A percentile compares a stretch with the other conserved stretches of the same genome.
Evolutionary conservation across 1,140 invertebrate genomes (phyloP).

Genomic region (Mylabris phalerata): DNA sequence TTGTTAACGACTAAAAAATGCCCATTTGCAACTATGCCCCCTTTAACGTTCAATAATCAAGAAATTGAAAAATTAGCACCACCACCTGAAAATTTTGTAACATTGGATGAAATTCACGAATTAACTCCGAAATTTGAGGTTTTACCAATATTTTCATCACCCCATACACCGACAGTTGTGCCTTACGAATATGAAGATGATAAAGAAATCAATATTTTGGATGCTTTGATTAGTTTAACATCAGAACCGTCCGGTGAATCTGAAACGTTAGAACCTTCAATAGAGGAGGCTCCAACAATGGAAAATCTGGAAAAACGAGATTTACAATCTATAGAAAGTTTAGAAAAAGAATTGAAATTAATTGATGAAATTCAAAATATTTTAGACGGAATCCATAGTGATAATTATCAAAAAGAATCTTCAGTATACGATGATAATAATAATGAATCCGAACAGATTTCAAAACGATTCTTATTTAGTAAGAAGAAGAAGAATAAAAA

Average conservation of each 20-base stretch:
- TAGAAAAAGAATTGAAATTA: constrained; percentile 21
- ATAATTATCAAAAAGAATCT: background rate
- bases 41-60: too few relatives aligned
- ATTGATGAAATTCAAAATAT: constrained; percentile 24
- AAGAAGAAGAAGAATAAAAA: constrained; percentile 16
- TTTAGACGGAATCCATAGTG: constrained; percentile 4
- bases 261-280: background rate
- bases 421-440: too few relatives aligned
- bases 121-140: too few relatives aligned
- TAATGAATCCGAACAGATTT: too few relatives aligned
- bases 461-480: constrained; percentile 4
- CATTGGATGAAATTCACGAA: too few relatives aligned
- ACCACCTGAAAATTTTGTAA: too few relatives aligned
- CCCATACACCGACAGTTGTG: background rate
- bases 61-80: too few relatives aligned
- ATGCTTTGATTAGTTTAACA: background rate
- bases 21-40: too few relatives aligned
- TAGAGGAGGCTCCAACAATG: background rate
- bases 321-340: constrained; percentile 8
- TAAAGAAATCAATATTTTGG: too few relatives aligned
- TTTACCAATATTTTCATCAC: too few relatives aligned
- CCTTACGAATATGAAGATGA: background rate
- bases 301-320: background rate
- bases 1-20: too few relatives aligned
- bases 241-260: background rate